phyloP scores from a whole-genome alignment of 2,888 invertebrate species.

The Exephanes ischioxanthus region DNA sequence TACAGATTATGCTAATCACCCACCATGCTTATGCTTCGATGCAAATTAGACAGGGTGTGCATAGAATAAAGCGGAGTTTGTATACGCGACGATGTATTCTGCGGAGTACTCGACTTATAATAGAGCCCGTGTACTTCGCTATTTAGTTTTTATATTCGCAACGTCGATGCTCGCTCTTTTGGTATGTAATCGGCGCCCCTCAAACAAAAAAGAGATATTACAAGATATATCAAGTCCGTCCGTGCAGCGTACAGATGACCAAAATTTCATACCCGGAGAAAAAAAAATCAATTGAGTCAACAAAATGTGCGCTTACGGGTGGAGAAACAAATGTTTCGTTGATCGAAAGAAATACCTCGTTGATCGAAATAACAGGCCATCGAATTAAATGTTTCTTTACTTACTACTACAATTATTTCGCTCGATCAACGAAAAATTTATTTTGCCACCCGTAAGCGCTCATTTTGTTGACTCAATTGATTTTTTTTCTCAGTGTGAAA shows the following conservation, averaged over 20 bases:
- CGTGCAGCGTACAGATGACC: neutral
- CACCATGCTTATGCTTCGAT: conserved; percentile 73
- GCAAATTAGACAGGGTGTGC: conserved; percentile 81
- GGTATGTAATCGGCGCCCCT: conserved; percentile 39
- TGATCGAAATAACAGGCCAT: too few relatives aligned
- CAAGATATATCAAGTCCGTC: neutral
- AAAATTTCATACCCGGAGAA: neutral
- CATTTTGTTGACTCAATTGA: too few relatives aligned
- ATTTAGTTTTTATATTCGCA: conserved; percentile 29
- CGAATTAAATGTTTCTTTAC: too few relatives aligned
- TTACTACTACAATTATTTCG: too few relatives aligned
- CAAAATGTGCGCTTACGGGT: too few relatives aligned
- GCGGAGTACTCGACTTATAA: conserved; percentile 28
- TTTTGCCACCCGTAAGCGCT: too few relatives aligned
- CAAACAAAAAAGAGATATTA: conserved; percentile 36
- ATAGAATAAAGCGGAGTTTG: conserved; percentile 50
- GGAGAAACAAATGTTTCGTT: too few relatives aligned
- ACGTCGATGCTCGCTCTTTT: conserved; percentile 30
- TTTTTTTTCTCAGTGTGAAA: too few relatives aligned
- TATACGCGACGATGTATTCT: conserved; percentile 23
- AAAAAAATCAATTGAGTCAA: too few relatives aligned
- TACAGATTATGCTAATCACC: conserved; percentile 85
- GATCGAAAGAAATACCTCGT: too few relatives aligned
- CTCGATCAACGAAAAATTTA: too few relatives aligned
- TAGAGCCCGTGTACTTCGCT: conserved; percentile 7